These are phyloP conservation scores for Oryzias javanicus DNA, from an alignment of 2,113 vertebrate species.

Conservation along the genomic window DNA sequence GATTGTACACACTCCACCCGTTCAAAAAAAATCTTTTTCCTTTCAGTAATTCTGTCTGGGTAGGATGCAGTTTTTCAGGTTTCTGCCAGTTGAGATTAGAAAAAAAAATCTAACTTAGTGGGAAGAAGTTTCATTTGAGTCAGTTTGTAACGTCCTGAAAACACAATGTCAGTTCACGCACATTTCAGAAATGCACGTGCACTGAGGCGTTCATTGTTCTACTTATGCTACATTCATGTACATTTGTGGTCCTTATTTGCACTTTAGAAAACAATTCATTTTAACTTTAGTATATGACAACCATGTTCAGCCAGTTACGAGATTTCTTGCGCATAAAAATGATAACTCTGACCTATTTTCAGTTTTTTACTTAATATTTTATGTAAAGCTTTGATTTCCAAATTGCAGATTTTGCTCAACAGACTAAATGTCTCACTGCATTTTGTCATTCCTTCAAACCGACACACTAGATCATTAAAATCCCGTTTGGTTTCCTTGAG, in stretches of 20 bases:
- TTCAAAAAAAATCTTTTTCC: constrained; percentile 29
- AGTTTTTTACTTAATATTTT: no score
- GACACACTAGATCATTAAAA: constrained; percentile 55
- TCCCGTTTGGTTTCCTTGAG: constrained; percentile 58
- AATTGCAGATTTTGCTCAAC: no score
- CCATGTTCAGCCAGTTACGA: no score
- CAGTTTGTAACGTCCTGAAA: background rate
- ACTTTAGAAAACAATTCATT: no score
- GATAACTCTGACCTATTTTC: no score
- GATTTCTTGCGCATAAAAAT: no score
- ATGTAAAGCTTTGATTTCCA: no score
- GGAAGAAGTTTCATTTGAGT: constrained; percentile 2
- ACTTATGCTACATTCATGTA: background rate
- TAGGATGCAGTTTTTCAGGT: constrained; percentile 51
- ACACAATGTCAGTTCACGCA: background rate
- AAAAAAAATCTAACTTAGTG: constrained; percentile 14
- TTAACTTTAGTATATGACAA: no score
- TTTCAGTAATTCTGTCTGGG: constrained; percentile 49
- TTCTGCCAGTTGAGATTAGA: constrained; percentile 28
- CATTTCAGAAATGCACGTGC: constrained; percentile 1
- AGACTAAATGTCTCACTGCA: constrained; percentile 6
- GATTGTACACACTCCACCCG: no score
- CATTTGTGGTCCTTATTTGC: background rate
- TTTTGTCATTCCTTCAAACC: constrained; percentile 43
- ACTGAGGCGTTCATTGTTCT: background rate